A percentile compares a stretch with the other conserved stretches of the same genome.
These are phyloP conservation scores for Drosophila suzukii DNA, from an alignment of 1,140 invertebrate species.

Conservation along the genomic window DNA sequence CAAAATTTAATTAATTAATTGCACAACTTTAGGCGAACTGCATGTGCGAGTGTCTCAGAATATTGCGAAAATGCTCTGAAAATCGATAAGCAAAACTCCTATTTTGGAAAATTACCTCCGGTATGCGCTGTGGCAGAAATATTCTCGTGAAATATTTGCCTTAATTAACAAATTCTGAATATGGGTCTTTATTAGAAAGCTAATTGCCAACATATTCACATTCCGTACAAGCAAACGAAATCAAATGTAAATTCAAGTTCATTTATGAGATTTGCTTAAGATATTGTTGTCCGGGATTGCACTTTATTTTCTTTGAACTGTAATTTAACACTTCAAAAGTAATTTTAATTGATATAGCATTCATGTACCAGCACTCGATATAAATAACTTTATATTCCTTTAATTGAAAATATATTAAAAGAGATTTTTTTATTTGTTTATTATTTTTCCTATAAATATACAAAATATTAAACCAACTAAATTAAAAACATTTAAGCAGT, in stretches of 20 bases:
- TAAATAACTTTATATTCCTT: too few relatives aligned
- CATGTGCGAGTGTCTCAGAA: conserved; percentile 20
- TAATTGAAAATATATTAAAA: too few relatives aligned
- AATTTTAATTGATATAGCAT: too few relatives aligned
- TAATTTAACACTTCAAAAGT: too few relatives aligned
- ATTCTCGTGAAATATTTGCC: conserved; percentile 44
- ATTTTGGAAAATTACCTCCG: conserved; percentile 35
- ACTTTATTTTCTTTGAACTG: not conserved
- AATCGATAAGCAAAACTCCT: conserved; percentile 48
- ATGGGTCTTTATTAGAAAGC: conserved; percentile 38
- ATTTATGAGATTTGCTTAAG: not conserved
- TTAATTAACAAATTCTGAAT: conserved; percentile 57
- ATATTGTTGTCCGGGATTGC: not conserved
- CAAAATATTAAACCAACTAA: too few relatives aligned
- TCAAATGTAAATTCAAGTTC: conserved; percentile 7
- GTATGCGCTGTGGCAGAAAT: conserved; percentile 31
- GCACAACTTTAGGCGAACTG: conserved; percentile 66
- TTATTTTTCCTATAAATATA: too few relatives aligned
- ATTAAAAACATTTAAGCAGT: too few relatives aligned
- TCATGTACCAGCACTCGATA: too few relatives aligned
- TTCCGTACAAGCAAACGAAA: conserved; percentile 1
- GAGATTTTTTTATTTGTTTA: too few relatives aligned
- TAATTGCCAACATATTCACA: conserved; percentile 32
- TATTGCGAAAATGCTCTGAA: conserved; percentile 24
- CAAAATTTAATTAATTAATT: conserved; percentile 82